Percentiles rank a stretch among this genome's conserved stretches.
phyloP scores from a whole-genome alignment of 2,888 invertebrate genomes.

The Selenia dentaria region DNA sequence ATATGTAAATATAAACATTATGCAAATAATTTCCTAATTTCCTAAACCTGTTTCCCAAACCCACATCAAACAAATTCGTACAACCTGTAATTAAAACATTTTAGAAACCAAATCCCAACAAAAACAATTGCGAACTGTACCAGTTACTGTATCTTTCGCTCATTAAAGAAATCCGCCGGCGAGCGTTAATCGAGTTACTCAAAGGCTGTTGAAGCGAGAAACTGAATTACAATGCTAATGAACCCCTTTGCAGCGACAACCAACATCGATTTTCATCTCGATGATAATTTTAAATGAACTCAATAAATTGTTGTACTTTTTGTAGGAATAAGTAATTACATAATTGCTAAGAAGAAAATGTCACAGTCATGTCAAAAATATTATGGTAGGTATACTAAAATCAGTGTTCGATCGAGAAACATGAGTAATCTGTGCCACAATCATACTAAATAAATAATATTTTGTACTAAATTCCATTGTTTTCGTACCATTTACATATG shows the following conservation, averaged over 20 bases:
- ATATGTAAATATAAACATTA: too few species aligned
- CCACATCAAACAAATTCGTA: too few species aligned
- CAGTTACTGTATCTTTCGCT: slow-evolving; percentile 36
- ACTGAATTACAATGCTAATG: slow-evolving; percentile 65
- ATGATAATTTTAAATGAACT: slow-evolving; percentile 43
- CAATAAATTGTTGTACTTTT: neutral
- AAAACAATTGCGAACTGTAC: slow-evolving; percentile 31
- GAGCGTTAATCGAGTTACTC: slow-evolving; percentile 56
- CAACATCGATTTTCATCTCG: slow-evolving; percentile 47
- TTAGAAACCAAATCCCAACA: slow-evolving; percentile 24
- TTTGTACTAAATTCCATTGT: too few species aligned
- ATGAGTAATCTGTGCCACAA: too few species aligned
- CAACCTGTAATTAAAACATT: slow-evolving; percentile 7
- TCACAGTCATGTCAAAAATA: too few species aligned
- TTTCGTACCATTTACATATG: too few species aligned
- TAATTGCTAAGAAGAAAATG: neutral
- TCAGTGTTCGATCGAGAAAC: too few species aligned
- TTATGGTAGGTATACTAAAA: too few species aligned
- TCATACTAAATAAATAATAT: too few species aligned
- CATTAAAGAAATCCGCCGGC: slow-evolving; percentile 44
- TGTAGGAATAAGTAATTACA: neutral
- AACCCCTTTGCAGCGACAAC: slow-evolving; percentile 43
- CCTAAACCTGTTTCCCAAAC: too few species aligned
- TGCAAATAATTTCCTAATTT: too few species aligned
- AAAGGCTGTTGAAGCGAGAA: slow-evolving; percentile 49